Conservation (phyloP, 2,113 vertebrate genomes). For the Anas platyrhynchos region DNA sequence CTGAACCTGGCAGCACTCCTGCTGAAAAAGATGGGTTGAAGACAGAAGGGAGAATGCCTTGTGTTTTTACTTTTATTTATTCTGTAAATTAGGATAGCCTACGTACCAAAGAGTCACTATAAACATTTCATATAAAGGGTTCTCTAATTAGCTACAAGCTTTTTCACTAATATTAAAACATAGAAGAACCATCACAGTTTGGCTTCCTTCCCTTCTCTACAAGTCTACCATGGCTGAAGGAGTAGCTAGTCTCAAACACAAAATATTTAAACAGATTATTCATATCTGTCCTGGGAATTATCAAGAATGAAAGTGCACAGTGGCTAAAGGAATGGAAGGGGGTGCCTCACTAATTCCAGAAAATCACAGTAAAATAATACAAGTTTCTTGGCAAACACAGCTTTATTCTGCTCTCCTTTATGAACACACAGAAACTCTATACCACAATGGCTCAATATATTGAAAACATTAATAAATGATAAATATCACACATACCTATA, state of each 20-base stretch:
- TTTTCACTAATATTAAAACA: not conserved
- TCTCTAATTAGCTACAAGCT: not conserved
- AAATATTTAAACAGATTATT: not conserved
- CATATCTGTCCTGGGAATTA: not conserved
- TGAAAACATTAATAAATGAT: not conserved
- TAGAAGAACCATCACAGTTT: not conserved
- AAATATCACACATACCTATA: not conserved
- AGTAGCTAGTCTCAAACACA: not conserved
- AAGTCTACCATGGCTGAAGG: not conserved
- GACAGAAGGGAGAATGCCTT: not conserved
- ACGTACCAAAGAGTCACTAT: not conserved
- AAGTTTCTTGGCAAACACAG: not conserved
- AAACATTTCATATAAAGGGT: not conserved
- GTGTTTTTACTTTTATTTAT: not conserved
- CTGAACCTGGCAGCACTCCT: not conserved
- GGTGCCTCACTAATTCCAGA: not conserved
- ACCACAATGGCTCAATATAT: not conserved
- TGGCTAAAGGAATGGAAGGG: not conserved
- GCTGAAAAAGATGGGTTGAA: not conserved
- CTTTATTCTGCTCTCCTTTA: not conserved
- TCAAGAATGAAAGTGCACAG: not conserved
- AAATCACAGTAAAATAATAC: not conserved
- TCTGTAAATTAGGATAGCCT: not conserved
- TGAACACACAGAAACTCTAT: not conserved
- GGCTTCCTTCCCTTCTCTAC: not conserved